These are phyloP conservation scores for Agriotes lineatus DNA, from an alignment of 2,888 invertebrate species.

Conservation along the genomic window DNA sequence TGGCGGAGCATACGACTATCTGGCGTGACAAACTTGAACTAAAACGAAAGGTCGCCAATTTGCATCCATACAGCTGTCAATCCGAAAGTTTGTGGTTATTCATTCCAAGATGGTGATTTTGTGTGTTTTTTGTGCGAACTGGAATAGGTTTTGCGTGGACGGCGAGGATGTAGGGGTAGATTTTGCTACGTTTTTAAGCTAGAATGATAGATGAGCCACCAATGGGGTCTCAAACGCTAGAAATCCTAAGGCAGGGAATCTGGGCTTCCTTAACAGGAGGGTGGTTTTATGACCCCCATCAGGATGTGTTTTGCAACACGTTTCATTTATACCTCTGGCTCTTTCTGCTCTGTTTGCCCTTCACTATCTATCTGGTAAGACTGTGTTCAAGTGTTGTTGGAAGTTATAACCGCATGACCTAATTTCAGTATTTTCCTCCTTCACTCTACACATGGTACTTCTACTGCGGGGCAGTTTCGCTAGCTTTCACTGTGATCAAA, in stretches of 20 bases:
- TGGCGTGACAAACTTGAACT: conserved; percentile 36
- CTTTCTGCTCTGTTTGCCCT: conserved; percentile 92
- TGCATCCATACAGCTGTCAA: conserved; percentile 32
- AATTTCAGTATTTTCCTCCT: conserved; percentile 86
- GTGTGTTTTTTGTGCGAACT: conserved; percentile 24
- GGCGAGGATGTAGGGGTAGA: conserved; percentile 42
- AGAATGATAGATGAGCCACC: conserved; percentile 49
- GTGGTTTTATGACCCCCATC: conserved; percentile 99
- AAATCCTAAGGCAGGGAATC: conserved; percentile 98
- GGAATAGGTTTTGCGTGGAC: conserved; percentile 9
- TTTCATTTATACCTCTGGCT: conserved; percentile 98
- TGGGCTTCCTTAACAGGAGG: conserved; percentile 99
- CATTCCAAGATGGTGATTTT: conserved; percentile 50
- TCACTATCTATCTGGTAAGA: conserved; percentile 91
- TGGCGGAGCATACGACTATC: conserved; percentile 20
- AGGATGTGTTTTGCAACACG: conserved; percentile 97
- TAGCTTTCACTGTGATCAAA: conserved; percentile 87
- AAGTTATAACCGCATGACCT: conserved; percentile 39
- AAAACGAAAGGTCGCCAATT: conserved; percentile 28
- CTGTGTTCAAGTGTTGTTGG: background rate
- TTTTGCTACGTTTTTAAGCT: conserved; percentile 2
- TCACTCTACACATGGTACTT: conserved; percentile 86
- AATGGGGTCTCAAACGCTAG: conserved; percentile 96
- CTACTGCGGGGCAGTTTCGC: conserved; percentile 85
- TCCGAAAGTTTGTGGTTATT: conserved; percentile 40